Conservation (phyloP, 2,113 vertebrate species). For the Ptilonorhynchus violaceus region DNA sequence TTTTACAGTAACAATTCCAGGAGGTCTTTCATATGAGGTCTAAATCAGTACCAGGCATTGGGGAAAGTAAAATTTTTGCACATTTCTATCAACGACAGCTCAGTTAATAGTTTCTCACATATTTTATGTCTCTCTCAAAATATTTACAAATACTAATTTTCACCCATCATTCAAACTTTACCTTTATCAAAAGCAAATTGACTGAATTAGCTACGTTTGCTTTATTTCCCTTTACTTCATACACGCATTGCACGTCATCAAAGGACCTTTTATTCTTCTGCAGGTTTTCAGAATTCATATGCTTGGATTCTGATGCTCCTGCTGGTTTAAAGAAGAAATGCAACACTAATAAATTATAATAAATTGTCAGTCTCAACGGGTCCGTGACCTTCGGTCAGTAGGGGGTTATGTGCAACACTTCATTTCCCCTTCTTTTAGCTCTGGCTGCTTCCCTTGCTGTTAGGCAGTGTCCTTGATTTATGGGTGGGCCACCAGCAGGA, state of each 20-base stretch:
- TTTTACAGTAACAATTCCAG: background rate
- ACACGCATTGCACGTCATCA: background rate
- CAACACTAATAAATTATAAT: conserved; percentile 77
- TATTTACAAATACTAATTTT: background rate
- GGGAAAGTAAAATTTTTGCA: background rate
- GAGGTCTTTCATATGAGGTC: background rate
- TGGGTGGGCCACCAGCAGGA: conserved; percentile 82
- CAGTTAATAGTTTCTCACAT: background rate
- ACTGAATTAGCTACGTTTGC: background rate
- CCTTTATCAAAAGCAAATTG: background rate
- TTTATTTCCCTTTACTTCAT: background rate
- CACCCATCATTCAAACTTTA: background rate
- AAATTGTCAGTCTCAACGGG: conserved; percentile 74
- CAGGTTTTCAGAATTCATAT: conserved; percentile 53
- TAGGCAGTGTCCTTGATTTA: conserved; percentile 80
- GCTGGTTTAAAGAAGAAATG: conserved; percentile 74
- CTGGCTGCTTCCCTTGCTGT: conserved; percentile 61
- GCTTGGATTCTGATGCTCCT: conserved; percentile 68
- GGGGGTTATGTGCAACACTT: conserved; percentile 71
- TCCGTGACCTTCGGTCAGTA: conserved; percentile 72
- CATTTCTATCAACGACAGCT: background rate
- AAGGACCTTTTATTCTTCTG: conserved; percentile 39
- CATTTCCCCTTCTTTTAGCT: conserved; percentile 63
- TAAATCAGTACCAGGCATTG: background rate
- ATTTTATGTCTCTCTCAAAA: background rate